Percentiles rank a stretch among this genome's conserved stretches.
Conservation (phyloP, 2,797 vertebrate genomes). For the Emys orbicularis region DNA sequence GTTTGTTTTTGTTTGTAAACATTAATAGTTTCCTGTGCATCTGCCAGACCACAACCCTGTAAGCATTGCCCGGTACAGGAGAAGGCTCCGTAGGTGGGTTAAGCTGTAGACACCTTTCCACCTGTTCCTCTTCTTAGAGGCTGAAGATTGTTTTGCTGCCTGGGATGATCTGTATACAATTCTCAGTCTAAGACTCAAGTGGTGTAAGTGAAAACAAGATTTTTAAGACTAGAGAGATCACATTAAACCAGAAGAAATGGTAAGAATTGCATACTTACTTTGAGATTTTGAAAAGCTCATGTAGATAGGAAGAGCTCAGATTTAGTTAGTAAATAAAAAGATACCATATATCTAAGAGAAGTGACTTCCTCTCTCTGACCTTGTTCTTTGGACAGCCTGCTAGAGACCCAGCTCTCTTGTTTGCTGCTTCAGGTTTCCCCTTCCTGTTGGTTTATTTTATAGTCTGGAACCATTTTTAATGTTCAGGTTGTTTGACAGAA, state of each 20-base stretch:
- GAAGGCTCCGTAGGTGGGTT: not conserved
- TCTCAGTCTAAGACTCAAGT: not conserved
- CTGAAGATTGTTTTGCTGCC: not conserved
- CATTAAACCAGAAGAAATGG: not conserved
- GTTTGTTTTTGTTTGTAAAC: not conserved
- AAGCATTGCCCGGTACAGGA: not conserved
- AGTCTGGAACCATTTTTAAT: not conserved
- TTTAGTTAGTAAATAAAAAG: not conserved
- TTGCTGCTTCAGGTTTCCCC: not conserved
- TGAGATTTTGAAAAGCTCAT: not conserved
- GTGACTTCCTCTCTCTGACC: not conserved
- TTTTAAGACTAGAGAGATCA: not conserved
- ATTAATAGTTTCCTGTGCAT: not conserved
- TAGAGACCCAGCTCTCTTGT: fast-evolving
- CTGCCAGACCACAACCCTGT: not conserved
- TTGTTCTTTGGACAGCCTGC: not conserved
- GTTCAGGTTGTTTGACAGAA: not conserved
- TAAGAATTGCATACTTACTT: fast-evolving
- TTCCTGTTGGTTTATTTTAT: not conserved
- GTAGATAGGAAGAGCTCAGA: not conserved
- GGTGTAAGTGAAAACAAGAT: not conserved
- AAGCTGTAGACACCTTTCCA: not conserved
- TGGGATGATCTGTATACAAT: not conserved
- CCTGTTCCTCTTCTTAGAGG: not conserved
- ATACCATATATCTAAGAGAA: fast-evolving